phyloP scores from a whole-genome alignment of 2,113 vertebrate genomes.

The Anser brachyrhynchus region DNA sequence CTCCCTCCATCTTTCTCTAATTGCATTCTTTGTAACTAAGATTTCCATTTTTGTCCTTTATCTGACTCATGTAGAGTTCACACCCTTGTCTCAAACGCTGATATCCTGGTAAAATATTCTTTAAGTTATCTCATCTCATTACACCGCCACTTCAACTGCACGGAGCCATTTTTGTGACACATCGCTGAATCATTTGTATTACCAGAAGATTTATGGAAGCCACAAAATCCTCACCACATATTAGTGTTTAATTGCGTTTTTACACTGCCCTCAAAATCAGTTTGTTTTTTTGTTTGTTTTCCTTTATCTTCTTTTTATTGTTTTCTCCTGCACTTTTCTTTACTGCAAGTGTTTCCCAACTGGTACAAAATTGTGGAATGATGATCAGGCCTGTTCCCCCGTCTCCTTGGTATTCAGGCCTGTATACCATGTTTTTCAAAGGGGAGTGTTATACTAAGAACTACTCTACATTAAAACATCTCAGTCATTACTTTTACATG shows the following conservation, averaged over 20 bases:
- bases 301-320: not conserved
- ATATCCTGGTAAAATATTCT: not conserved
- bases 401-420: not conserved
- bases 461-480: not conserved
- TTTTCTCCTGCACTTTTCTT: not conserved
- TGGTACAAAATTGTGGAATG: not conserved
- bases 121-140: not conserved
- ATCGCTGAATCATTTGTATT: not conserved
- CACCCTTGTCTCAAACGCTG: not conserved
- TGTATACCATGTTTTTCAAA: not conserved
- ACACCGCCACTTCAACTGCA: not conserved
- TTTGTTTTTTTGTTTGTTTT: not conserved
- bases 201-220: not conserved
- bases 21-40: not conserved
- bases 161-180: not conserved
- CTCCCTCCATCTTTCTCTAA: not conserved
- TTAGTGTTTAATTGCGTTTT: not conserved
- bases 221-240: not conserved
- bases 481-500: not conserved
- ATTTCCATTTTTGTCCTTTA: not conserved
- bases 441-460: not conserved
- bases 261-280: rapidly evolving
- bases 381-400: rapidly evolving
- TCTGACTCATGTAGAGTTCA: not conserved
- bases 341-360: not conserved